Base-by-base conservation (phyloP, 2,888 invertebrate species). In the Lydus trimaculatus region DNA sequence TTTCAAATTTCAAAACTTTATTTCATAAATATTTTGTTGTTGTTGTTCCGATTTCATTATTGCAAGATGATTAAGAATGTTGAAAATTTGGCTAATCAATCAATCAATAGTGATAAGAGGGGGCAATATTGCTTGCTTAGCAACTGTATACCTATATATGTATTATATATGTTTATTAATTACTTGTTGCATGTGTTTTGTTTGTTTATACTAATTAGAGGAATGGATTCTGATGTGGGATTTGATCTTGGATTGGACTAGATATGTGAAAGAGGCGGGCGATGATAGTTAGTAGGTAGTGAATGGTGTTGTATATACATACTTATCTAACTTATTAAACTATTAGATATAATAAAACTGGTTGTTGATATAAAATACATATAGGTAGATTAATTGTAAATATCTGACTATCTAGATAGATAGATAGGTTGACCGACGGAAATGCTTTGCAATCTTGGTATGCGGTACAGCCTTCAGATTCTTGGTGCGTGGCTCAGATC, bases 381-480 rank as follows among this genome's bases (percentile, higher is more conserved):
- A 48, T 48, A 48, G 43, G 39, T 43, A 17, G 48, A 48, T 48
- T 20, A 48, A 48, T 48, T 48, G 20, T 48, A 48, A 48, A 48
- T 33, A 33, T 11, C 9, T 36, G 28, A n/a, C 13, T 39, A 39
- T 39, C 5, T 15, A 4, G 13, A 15, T 17, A 7, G 43, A 48
- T 48, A 39, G n/a, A 39, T 39, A 48, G 17, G 43, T 48, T 48
- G 43, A 48, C 9, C 60, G 36, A 66, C 69, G 66, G 69, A 69
- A 69, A 69, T 61, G 61, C 25, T 69, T 65, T 62, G 62, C 63
- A 33, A 61, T 60, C 33, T 31, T 64, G 74, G 72, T 73, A 74
- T 75, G 76, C 69, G 68, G 72, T 73, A 72, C 73, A 76, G 73
- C 76, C 76, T 76, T 76, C 76, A 65, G 69, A 76, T 76, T 76